Percentiles rank a stretch among this genome's conserved stretches.
These are phyloP conservation scores for Eurosta solidaginis DNA, from an alignment of 1,140 invertebrate genomes.

Conservation along the genomic window DNA sequence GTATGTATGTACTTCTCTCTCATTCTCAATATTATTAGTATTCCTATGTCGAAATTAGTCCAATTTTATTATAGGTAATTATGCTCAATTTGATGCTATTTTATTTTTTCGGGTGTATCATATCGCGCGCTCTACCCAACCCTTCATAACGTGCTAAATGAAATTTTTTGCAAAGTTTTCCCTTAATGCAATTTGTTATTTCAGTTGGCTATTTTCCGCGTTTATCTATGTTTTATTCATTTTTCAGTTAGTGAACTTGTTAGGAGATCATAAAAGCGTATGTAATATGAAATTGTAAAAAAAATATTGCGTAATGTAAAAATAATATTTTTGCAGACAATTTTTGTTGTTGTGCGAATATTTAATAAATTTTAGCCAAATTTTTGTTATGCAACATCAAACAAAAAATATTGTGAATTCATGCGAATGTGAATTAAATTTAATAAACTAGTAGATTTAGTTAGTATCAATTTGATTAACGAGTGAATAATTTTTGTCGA, in stretches of 20 bases:
- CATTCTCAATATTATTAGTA: too few relatives aligned
- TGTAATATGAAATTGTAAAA: background rate
- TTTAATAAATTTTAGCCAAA: background rate
- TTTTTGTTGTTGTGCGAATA: background rate
- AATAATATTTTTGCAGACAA: background rate
- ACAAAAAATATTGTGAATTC: too few relatives aligned
- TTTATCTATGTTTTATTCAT: background rate
- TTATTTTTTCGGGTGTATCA: too few relatives aligned
- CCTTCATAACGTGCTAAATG: background rate
- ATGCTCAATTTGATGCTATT: too few relatives aligned
- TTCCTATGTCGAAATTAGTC: too few relatives aligned
- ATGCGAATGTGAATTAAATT: background rate
- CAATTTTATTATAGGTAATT: too few relatives aligned
- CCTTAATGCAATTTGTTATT: conserved; percentile 18
- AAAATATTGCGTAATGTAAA: background rate
- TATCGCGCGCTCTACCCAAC: background rate
- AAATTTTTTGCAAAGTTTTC: background rate
- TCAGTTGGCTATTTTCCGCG: background rate
- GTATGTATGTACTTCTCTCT: too few relatives aligned
- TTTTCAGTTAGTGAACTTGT: background rate
- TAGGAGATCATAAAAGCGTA: background rate
- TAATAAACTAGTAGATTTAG: background rate
- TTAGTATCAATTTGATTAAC: background rate
- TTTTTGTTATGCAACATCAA: background rate
- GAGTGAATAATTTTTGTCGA: background rate